These are phyloP conservation scores for Drosophila navojoa DNA, from an alignment of 1,140 invertebrate genomes.

Conservation along the genomic window DNA sequence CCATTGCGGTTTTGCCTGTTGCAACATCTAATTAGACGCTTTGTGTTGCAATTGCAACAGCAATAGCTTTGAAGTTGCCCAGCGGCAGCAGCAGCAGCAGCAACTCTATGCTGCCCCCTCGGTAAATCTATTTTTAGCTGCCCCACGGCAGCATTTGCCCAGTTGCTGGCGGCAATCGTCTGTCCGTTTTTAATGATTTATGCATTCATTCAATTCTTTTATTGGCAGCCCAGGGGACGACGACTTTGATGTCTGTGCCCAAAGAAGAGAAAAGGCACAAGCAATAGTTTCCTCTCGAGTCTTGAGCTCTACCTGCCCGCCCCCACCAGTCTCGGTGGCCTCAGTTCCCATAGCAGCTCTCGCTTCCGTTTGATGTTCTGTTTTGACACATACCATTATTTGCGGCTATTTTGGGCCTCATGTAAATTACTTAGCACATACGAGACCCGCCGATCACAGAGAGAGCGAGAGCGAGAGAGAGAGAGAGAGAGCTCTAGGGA, in stretches of 20 bases:
- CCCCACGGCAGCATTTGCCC: conserved; percentile 54
- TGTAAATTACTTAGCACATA: conserved; percentile 64
- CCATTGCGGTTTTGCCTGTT: conserved; percentile 25
- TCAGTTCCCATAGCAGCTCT: conserved; percentile 1
- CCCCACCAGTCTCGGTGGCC: not conserved
- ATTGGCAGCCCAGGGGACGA: conserved; percentile 67
- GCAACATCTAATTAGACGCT: conserved; percentile 21
- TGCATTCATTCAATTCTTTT: conserved; percentile 72
- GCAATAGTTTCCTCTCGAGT: conserved; percentile 21
- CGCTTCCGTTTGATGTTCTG: conserved; percentile 72
- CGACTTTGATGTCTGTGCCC: conserved; percentile 60
- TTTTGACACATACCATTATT: conserved; percentile 80
- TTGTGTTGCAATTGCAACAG: not conserved
- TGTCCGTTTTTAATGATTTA: conserved; percentile 70
- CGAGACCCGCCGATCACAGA: not conserved
- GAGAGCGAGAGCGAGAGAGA: not conserved
- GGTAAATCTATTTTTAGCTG: conserved; percentile 65
- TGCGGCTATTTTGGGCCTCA: conserved; percentile 65
- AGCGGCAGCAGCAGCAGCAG: conserved; percentile 8
- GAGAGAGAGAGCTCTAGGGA: not conserved
- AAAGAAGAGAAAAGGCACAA: not conserved
- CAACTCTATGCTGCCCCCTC: conserved; percentile 21
- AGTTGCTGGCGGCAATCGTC: conserved; percentile 61
- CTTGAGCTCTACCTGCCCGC: conserved; percentile 27
- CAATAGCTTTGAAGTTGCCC: conserved; percentile 39